Conservation (phyloP, 2,888 invertebrate genomes). For the Phrixothrix hirtus region DNA sequence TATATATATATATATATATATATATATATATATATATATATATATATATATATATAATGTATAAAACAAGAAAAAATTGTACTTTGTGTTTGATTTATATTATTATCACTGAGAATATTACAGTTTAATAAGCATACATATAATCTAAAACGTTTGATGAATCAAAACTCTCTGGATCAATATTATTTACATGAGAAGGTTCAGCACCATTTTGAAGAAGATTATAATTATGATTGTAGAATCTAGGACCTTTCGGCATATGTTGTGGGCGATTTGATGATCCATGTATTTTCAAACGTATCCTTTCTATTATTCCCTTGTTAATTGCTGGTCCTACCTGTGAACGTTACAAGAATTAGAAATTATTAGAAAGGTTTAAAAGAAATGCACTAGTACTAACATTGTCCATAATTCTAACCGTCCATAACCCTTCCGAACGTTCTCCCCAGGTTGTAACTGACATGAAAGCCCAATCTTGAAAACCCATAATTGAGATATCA, state of each 20-base stretch:
- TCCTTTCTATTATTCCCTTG: slow-evolving; percentile 62
- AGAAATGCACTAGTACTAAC: slow-evolving; percentile 51
- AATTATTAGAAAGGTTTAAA: neutral
- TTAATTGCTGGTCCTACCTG: slow-evolving; percentile 54
- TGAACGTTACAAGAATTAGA: too few species aligned
- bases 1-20: too few species aligned
- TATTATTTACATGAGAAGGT: too few species aligned
- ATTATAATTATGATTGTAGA: slow-evolving; percentile 61
- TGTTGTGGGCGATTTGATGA: slow-evolving; percentile 67
- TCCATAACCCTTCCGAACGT: slow-evolving; percentile 72
- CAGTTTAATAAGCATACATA: too few species aligned
- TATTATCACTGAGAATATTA: too few species aligned
- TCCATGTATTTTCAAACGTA: slow-evolving; percentile 72
- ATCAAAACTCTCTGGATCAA: too few species aligned
- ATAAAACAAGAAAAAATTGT: too few species aligned
- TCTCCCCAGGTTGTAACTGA: slow-evolving; percentile 94
- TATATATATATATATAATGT: too few species aligned
- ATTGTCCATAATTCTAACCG: slow-evolving; percentile 57
- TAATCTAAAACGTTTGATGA: too few species aligned
- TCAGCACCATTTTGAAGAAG: slow-evolving; percentile 29
- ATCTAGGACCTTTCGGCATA: slow-evolving; percentile 61
- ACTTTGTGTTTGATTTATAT: too few species aligned
- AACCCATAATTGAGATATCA: slow-evolving; percentile 73
- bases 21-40: too few species aligned
- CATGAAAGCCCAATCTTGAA: slow-evolving; percentile 82